Evolutionary conservation across 1,140 invertebrate species (phyloP), one percentile per base, ranked within the genome.

Genomic region (Bemisia tabaci): DNA sequence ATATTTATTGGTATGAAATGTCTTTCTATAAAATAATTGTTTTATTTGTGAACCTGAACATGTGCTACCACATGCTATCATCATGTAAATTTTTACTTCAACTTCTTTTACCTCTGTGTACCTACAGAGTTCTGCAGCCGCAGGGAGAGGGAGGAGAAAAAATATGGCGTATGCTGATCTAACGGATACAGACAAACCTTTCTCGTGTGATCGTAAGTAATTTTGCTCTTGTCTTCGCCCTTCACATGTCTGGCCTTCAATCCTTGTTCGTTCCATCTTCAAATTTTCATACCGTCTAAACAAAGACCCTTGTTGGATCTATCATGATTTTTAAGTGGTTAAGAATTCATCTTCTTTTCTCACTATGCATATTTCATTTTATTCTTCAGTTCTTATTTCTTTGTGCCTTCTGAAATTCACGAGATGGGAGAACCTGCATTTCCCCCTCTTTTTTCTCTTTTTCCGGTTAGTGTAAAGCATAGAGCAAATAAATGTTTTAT

Each of bases 171-270:
- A 82, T 76, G 86, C 85, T 72, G 82, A 84, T 69, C 82, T 85
- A 21, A 81, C 82, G 60, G 89, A 94, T 75, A 82, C 87, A 27
- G 92, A 95, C 75, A 95, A 95, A 77, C 92, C 92, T 64, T 94
- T 88, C 80, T 86, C 87, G 77, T 95, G 92, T 84, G 92, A 95
- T 86, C 85, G 92, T 95, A 89, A 90, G 88, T 75, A 73, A 67
- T 72, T n/a, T n/a, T 65, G 23, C 25, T 65, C 39, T 65, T 58
- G 59, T 65, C 58, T 33, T 33, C 33, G 39, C 63, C 27, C 63
- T 64, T 64, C 27, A 65, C 64, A 58, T 23, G 23, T n/a, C 39
- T 25, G 48, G 64, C 64, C 33, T 23, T 65, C 33, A 58, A 33
- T 58, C 59, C 63, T 64, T 24, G 39, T 33, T 65, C 63, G 48